Conservation (phyloP, 2,797 vertebrate species). For the Orientallactaga sibirica region DNA sequence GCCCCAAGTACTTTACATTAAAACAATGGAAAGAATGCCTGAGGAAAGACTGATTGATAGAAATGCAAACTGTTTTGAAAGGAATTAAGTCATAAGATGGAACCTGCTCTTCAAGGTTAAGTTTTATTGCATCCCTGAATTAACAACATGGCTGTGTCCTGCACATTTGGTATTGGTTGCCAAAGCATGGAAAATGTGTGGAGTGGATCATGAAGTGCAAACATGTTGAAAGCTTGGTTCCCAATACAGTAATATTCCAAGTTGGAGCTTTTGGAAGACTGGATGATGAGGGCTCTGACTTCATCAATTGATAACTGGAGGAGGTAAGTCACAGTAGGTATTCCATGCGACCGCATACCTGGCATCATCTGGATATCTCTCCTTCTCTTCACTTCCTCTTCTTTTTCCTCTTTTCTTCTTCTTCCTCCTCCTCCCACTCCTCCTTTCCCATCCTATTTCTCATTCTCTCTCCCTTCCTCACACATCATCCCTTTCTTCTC, state of each 20-base stretch:
- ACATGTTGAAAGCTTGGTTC: background rate
- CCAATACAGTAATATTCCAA: background rate
- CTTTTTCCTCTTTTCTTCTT: background rate
- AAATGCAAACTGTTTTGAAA: too few species aligned
- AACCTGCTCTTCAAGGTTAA: too few species aligned
- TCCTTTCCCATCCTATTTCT: background rate
- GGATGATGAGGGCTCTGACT: background rate
- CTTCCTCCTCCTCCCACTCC: background rate
- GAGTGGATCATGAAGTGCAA: background rate
- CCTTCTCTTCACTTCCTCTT: too few species aligned
- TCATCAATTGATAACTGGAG: background rate
- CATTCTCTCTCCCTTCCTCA: background rate
- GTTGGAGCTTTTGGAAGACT: background rate
- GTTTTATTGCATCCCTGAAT: too few species aligned
- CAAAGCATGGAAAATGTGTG: background rate
- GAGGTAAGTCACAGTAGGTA: too few species aligned
- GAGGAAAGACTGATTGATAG: too few species aligned
- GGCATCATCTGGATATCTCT: background rate
- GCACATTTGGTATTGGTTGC: background rate
- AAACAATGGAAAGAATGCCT: too few species aligned
- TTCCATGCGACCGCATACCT: background rate
- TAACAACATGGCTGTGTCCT: background rate
- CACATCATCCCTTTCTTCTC: too few species aligned
- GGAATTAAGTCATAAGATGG: too few species aligned
- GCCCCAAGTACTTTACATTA: too few species aligned